These are phyloP conservation scores for Endomychus coccineus DNA, from an alignment of 2,888 invertebrate genomes.

Conservation along the genomic window DNA sequence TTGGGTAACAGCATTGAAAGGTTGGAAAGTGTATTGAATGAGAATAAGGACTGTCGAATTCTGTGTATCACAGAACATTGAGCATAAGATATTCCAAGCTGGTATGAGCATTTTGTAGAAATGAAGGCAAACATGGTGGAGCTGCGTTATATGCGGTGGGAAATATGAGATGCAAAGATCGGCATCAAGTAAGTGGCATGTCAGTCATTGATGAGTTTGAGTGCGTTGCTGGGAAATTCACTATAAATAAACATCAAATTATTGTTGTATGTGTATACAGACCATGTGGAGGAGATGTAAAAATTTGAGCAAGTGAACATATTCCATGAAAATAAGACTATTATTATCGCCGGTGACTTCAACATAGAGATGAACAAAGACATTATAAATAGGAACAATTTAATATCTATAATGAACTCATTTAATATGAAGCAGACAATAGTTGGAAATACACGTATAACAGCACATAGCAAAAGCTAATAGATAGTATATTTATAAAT, in stretches of 20 bases:
- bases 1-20: constrained; percentile 3
- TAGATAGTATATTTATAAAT: constrained; percentile 3
- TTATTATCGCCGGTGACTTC: not conserved
- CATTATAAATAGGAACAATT: not conserved
- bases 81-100: constrained; percentile 1
- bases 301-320: not conserved
- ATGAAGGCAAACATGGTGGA: constrained; percentile 5
- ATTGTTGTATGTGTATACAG: constrained; percentile 1
- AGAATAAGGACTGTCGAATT: not conserved
- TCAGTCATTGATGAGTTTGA: constrained; percentile 2
- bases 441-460: constrained; percentile 3
- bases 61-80: constrained; percentile 5
- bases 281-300: not conserved
- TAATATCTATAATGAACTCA: not conserved
- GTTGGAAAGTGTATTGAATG: not conserved
- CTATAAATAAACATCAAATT: not conserved
- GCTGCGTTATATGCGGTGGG: constrained; percentile 3
- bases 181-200: not conserved
- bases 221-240: constrained; percentile 1
- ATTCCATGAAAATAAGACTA: not conserved
- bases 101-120: constrained; percentile 1
- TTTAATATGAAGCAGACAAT: constrained; percentile 3
- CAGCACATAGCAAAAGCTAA: not conserved
- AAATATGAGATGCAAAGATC: constrained; percentile 3
- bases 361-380: not conserved